phyloP scores from a whole-genome alignment of 2,888 invertebrate genomes.

The Acrobasis repandana region DNA sequence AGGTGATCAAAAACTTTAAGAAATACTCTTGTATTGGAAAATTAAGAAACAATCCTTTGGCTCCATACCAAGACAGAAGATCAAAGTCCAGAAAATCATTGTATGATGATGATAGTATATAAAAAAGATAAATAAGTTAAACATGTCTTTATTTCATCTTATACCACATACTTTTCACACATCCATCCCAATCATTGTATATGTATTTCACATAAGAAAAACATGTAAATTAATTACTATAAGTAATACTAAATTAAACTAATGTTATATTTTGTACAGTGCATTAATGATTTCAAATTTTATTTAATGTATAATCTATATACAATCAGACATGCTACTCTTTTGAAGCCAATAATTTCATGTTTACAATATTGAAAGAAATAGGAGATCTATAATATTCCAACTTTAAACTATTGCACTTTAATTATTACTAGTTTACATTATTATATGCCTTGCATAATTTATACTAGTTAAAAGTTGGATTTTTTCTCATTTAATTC shows the following conservation, averaged over 20 bases:
- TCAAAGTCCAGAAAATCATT: conserved; percentile 52
- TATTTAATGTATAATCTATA: conserved; percentile 29
- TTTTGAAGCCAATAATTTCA: conserved; percentile 38
- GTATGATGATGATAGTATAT: conserved; percentile 66
- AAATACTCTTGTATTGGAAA: conserved; percentile 36
- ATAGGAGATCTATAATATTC: conserved; percentile 16
- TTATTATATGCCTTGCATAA: conserved; percentile 15
- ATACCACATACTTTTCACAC: conserved; percentile 35
- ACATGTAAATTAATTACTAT: conserved; percentile 7
- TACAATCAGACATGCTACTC: conserved; percentile 24
- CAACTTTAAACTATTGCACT: conserved; percentile 22
- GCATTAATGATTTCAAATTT: conserved; percentile 31
- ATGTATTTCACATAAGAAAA: conserved; percentile 30
- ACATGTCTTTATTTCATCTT: conserved; percentile 60
- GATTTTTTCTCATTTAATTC: conserved; percentile 16
- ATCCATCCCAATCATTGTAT: conserved; percentile 23
- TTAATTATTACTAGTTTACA: conserved; percentile 13
- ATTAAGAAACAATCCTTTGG: conserved; percentile 16
- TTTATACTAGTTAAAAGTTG: conserved; percentile 2
- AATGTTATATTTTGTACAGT: conserved; percentile 35
- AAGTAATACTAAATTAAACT: conserved; percentile 30
- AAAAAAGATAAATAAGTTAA: conserved; percentile 45
- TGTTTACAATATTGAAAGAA: conserved; percentile 32
- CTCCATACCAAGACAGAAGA: conserved; percentile 45
- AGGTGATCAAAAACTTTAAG: conserved; percentile 52